Evolutionary conservation across 2,797 vertebrate species (phyloP).

Genomic region (Helarctos malayanus): DNA sequence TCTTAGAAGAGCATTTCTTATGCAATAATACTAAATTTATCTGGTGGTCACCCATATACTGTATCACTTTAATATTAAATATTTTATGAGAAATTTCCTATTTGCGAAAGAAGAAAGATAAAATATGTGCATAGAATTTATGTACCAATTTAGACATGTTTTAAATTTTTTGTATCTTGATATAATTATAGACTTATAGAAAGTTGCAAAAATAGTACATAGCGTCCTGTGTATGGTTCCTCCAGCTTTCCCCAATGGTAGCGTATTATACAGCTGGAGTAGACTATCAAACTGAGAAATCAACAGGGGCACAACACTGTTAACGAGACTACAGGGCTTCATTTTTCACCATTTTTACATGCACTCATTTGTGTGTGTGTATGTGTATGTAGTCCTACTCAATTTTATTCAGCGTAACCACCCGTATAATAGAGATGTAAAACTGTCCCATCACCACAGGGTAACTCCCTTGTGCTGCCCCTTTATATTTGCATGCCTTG

Average conservation of each 20-base stretch:
- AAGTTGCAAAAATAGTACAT: conserved; percentile 32
- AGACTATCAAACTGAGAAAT: not conserved
- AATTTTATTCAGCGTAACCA: not conserved
- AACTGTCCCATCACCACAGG: not conserved
- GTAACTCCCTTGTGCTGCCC: not conserved
- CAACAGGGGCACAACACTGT: not conserved
- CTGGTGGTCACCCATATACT: not conserved
- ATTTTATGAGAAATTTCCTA: conserved; percentile 49
- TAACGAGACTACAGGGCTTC: not conserved
- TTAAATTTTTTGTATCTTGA: not conserved
- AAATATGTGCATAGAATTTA: conserved; percentile 26
- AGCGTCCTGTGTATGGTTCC: not conserved
- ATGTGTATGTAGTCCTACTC: not conserved
- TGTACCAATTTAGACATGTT: conserved; percentile 21
- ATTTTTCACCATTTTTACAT: conserved; percentile 16
- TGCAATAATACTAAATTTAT: conserved; percentile 28
- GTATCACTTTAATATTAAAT: conserved; percentile 1
- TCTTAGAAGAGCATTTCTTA: conserved; percentile 57
- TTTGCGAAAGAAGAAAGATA: conserved; percentile 49
- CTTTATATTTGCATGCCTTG: not conserved
- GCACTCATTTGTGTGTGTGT: not conserved
- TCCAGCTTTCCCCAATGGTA: not conserved
- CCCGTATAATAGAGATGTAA: not conserved
- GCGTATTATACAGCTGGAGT: not conserved
- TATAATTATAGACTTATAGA: not conserved